A percentile compares a stretch with the other conserved stretches of the same genome.
phyloP scores from a whole-genome alignment of 1,140 invertebrate genomes.

The Formica selysi region DNA sequence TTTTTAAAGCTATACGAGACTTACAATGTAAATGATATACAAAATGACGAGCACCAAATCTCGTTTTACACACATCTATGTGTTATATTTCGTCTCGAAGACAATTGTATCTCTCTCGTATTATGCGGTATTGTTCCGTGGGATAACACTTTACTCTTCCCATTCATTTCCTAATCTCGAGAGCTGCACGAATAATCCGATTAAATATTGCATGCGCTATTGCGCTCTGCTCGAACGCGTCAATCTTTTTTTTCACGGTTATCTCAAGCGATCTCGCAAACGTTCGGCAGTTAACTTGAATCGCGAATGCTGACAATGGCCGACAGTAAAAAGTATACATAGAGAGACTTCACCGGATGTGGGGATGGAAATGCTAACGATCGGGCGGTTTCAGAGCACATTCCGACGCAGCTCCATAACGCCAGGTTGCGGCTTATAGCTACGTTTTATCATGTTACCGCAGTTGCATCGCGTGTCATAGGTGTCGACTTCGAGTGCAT shows the following conservation, averaged over 20 bases:
- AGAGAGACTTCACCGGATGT: constrained; percentile 2
- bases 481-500: constrained; percentile 50
- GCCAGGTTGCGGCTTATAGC: constrained; percentile 44
- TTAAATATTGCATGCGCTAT: constrained; percentile 40
- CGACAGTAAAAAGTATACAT: constrained; percentile 48
- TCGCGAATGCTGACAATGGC: constrained; percentile 47
- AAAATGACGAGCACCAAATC: background rate
- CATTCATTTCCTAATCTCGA: constrained; percentile 28
- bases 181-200: constrained; percentile 50
- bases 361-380: constrained; percentile 55
- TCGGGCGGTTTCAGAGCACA: constrained; percentile 29
- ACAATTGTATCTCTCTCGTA: constrained; percentile 23
- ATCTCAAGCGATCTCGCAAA: constrained; percentile 41
- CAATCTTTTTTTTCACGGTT: constrained; percentile 41
- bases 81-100: background rate
- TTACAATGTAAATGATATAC: background rate
- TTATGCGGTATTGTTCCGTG: constrained; percentile 14
- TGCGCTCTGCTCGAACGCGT: constrained; percentile 22
- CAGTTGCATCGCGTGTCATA: constrained; percentile 50
- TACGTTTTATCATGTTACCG: constrained; percentile 53
- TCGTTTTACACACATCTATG: background rate
- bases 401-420: constrained; percentile 14
- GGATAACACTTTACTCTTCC: constrained; percentile 18
- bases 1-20: background rate
- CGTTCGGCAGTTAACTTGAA: constrained; percentile 55